These are phyloP conservation scores for Pelobates fuscus DNA, from an alignment of 2,113 vertebrate species.

Conservation along the genomic window DNA sequence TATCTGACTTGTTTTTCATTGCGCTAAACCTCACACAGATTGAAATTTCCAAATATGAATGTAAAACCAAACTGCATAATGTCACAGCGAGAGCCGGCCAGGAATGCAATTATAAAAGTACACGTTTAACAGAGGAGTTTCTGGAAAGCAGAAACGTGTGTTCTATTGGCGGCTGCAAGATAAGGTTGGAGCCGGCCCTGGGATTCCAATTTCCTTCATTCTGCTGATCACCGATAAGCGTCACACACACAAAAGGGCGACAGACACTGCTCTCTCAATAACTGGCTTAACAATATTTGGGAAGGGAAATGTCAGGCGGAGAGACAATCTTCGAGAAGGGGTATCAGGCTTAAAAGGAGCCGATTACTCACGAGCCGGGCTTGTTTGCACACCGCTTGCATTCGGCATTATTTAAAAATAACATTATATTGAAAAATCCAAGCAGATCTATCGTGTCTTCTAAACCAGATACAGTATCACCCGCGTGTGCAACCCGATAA, in stretches of 20 bases:
- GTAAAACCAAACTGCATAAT: slow-evolving; percentile 22
- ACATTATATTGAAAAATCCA: neutral
- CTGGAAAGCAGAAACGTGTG: slow-evolving; percentile 21
- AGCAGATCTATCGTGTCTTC: no score
- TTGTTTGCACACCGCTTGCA: slow-evolving; percentile 47
- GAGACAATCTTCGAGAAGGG: neutral
- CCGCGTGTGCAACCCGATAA: no score
- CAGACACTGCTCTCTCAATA: slow-evolving; percentile 34
- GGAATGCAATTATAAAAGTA: slow-evolving; percentile 41
- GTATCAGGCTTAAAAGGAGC: neutral
- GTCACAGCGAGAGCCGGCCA: slow-evolving; percentile 23
- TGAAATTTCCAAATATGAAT: slow-evolving; percentile 18
- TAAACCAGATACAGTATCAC: no score
- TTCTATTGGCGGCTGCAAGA: neutral
- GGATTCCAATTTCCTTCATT: slow-evolving; percentile 4
- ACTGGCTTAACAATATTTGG: slow-evolving; percentile 40
- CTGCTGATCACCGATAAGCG: slow-evolving; percentile 45
- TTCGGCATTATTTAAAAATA: neutral
- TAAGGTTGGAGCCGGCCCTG: neutral
- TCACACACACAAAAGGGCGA: slow-evolving; percentile 9
- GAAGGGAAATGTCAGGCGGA: slow-evolving; percentile 18
- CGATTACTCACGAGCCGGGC: slow-evolving; percentile 37
- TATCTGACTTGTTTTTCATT: neutral
- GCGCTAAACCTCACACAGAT: neutral
- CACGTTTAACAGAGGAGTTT: slow-evolving; percentile 19